Percentiles rank a stretch among this genome's conserved stretches.
Evolutionary conservation across 2,113 vertebrate genomes (phyloP).

Genomic region (Lathamus discolor): DNA sequence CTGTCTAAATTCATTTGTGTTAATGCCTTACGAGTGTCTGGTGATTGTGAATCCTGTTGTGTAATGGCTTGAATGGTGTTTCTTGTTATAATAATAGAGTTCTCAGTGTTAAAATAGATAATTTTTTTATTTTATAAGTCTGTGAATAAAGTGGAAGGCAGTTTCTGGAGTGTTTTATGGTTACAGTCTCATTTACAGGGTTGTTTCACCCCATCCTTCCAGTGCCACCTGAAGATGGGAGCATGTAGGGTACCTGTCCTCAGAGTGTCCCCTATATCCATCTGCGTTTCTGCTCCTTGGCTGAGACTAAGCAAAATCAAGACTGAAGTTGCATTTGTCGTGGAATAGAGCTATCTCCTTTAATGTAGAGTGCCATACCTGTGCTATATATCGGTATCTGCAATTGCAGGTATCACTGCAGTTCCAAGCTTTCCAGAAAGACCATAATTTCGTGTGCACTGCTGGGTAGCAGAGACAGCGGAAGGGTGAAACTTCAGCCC

Average conservation of each 20-base stretch:
- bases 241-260: neutral
- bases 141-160: neutral
- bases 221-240: neutral
- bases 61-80: neutral
- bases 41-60: neutral
- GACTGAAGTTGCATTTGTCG: neutral
- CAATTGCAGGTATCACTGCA: neutral
- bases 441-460: neutral
- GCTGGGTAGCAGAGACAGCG: neutral
- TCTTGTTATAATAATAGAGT: neutral
- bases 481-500: neutral
- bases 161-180: neutral
- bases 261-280: neutral
- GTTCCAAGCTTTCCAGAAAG: neutral
- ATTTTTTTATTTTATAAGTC: neutral
- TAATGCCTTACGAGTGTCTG: neutral
- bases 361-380: too few species aligned
- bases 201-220: neutral
- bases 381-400: neutral
- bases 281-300: neutral
- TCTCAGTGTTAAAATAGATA: neutral
- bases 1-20: neutral
- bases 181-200: neutral
- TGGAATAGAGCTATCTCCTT: neutral
- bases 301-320: neutral